These are phyloP conservation scores for Ophioderma brevispina DNA, from an alignment of 35 echinoderm and acorn worm species.

Conservation along the genomic window DNA sequence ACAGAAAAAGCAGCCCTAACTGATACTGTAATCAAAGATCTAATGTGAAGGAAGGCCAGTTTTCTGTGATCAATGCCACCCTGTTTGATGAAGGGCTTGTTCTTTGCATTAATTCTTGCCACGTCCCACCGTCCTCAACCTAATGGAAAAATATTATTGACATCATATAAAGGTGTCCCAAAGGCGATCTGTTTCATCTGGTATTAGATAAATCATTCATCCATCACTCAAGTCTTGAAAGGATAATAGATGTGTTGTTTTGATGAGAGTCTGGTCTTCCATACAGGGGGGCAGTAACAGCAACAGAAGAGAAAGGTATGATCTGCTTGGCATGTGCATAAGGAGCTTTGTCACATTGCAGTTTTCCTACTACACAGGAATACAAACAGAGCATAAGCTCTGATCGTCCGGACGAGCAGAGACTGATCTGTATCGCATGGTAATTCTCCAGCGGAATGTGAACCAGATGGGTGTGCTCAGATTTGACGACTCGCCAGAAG, in stretches of 20 bases:
- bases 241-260: conserved; percentile 16
- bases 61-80: not conserved
- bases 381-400: conserved; percentile 9
- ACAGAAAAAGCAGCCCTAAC: not conserved
- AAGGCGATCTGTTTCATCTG: conserved; percentile 21
- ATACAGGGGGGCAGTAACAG: conserved; percentile 38
- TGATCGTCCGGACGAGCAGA: not conserved
- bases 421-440: not conserved
- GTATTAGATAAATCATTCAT: conserved; percentile 26
- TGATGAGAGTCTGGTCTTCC: conserved; percentile 13
- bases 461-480: not conserved
- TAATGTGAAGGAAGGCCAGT: not conserved
- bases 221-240: conserved; percentile 50
- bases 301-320: conserved; percentile 36
- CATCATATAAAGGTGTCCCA: conserved; percentile 13
- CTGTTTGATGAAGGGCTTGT: conserved; percentile 41
- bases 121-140: conserved; percentile 45
- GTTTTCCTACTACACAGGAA: not conserved
- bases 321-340: conserved; percentile 40
- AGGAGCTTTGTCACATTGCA: conserved; percentile 33
- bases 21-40: not conserved
- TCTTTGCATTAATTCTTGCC: conserved; percentile 46
- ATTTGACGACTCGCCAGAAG: not conserved
- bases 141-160: conserved; percentile 49
- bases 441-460: not conserved